Evolutionary conservation across 2,113 vertebrate species (phyloP).

Genomic region (Formicarius rufipectus): DNA sequence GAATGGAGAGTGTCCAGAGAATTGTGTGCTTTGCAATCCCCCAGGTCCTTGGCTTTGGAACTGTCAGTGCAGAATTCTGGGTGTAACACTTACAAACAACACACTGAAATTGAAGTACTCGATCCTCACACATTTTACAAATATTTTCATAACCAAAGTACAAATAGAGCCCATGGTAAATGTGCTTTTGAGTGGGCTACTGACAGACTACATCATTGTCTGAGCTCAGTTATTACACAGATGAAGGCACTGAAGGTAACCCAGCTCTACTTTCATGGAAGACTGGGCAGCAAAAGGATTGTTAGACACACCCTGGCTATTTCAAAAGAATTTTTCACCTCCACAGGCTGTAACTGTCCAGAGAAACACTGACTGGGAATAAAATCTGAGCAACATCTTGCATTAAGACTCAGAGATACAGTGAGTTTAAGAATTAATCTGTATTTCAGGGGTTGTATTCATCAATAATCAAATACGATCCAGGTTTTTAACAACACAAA

Average conservation of each 20-base stretch:
- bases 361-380: background rate
- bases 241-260: background rate
- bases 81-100: background rate
- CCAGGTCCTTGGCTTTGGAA: background rate
- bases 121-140: background rate
- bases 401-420: background rate
- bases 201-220: background rate
- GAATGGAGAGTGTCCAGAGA: background rate
- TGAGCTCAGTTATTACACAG: background rate
- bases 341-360: background rate
- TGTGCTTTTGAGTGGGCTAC: background rate
- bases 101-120: background rate
- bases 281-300: background rate
- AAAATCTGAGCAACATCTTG: background rate
- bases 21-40: background rate
- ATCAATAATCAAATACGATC: background rate
- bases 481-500: background rate
- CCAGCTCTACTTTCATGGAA: background rate
- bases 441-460: background rate
- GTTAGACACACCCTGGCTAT: background rate
- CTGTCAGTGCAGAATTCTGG: background rate
- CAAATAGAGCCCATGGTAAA: background rate
- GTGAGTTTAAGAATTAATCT: background rate
- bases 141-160: background rate
- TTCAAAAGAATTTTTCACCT: background rate